Evolutionary conservation across 1,140 invertebrate genomes (phyloP).

Genomic region (Venustaconcha ellipsiformis): DNA sequence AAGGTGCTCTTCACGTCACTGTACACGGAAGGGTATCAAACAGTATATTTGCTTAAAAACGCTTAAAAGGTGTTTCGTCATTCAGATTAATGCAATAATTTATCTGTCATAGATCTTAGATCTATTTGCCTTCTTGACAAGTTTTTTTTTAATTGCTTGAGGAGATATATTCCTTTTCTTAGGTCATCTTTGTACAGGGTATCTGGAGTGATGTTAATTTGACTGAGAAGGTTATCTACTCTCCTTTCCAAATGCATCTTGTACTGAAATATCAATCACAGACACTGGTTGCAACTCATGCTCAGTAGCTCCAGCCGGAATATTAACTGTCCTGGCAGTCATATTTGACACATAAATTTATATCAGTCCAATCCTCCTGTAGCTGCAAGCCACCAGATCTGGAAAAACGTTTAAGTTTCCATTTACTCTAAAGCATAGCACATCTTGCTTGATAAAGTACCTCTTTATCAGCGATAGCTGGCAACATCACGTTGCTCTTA

Average conservation of each 20-base stretch:
- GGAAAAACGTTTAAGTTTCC: constrained; percentile 22
- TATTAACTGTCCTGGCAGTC: constrained; percentile 22
- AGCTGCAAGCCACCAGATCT: constrained; percentile 11
- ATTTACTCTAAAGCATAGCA: constrained; percentile 12
- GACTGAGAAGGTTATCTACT: not conserved
- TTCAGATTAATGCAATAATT: constrained; percentile 8
- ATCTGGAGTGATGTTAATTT: not conserved
- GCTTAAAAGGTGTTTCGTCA: constrained; percentile 11
- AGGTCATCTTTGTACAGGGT: not conserved
- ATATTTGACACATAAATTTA: constrained; percentile 22
- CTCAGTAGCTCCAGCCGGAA: constrained; percentile 14
- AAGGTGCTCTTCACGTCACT: constrained; percentile 4
- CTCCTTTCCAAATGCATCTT: not conserved
- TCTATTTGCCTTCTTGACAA: constrained; percentile 12
- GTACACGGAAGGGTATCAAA: not conserved
- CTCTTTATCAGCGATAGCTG: constrained; percentile 20
- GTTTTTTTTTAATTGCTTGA: constrained; percentile 2
- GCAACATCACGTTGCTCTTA: constrained; percentile 15
- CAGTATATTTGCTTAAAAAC: constrained; percentile 8
- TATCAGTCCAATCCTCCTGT: constrained; percentile 1
- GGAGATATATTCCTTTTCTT: not conserved
- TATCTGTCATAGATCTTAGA: not conserved
- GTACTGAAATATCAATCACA: not conserved
- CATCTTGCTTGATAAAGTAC: constrained; percentile 2
- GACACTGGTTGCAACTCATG: constrained; percentile 32